phyloP scores from a whole-genome alignment of 2,888 invertebrate genomes.

The Tridacna gigas region DNA sequence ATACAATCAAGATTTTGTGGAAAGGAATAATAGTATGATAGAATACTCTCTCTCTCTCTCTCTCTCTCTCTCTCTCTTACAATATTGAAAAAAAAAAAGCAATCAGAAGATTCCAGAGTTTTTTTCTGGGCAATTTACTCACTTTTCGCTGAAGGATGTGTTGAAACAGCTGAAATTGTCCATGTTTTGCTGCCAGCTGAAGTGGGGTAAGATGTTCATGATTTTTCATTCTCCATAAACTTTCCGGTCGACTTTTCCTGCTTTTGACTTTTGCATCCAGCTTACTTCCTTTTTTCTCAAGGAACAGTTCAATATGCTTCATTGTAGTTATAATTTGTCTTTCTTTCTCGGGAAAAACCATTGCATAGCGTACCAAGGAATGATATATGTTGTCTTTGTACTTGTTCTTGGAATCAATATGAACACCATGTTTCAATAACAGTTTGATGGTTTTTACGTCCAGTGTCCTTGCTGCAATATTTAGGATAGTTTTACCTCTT shows the following conservation, averaged over 20 bases:
- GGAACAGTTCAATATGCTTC: too few species aligned
- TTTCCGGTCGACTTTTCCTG: not conserved
- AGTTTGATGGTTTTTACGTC: not conserved
- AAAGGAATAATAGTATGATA: too few species aligned
- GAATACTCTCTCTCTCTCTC: too few species aligned
- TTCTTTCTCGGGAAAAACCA: conserved; percentile 9
- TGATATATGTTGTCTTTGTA: conserved; percentile 18
- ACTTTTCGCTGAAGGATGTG: not conserved
- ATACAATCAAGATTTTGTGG: too few species aligned
- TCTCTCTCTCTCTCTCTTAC: too few species aligned
- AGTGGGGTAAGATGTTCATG: not conserved
- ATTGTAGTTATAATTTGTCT: not conserved
- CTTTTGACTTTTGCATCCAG: too few species aligned
- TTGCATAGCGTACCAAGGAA: conserved; percentile 7
- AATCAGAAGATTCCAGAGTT: too few species aligned
- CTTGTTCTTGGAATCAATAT: not conserved
- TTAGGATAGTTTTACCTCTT: not conserved
- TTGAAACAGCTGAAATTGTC: not conserved
- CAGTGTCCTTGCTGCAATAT: not conserved
- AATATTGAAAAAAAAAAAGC: too few species aligned
- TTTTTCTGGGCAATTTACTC: too few species aligned
- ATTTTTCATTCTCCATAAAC: conserved; percentile 11
- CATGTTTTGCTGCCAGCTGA: conserved; percentile 9
- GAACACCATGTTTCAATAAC: not conserved
- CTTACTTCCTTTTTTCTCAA: too few species aligned